Base-by-base conservation (phyloP, 2,888 invertebrate genomes). In the Erebia ligea region DNA sequence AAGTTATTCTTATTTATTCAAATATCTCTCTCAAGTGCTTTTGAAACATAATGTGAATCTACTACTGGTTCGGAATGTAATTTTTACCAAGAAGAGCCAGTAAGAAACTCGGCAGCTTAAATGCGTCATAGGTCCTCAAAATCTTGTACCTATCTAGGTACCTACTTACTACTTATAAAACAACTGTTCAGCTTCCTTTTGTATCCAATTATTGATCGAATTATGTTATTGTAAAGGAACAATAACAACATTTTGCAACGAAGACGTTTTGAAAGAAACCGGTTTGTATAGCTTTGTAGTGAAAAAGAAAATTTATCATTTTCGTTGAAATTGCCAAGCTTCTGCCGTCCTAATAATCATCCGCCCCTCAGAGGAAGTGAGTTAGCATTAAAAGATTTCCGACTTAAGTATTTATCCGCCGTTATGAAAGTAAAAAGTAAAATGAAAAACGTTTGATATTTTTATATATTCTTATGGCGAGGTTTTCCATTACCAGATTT, bases 391-490 rank as follows among this genome's bases (percentile, higher is more conserved):
- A 67, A 67, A 68, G 68, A 68, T 68, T 70, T 68, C 66, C 45
- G 66, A 62, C 62, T 71, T 67, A 58, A 70, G 56, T 71, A 15
- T 73, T 73, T 70, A 63, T 66, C 68, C 66, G 62, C 68, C 57
- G 70, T 62, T 67, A 61, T 54, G 63, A 62, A 58, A 66, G 57
- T 66, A 57, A 21, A 42, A 70, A 42, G 57, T 57, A 57, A 42
- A 70, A 52, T 15, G 65, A 25, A 57, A 73, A 73, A 68, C 34
- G 50, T 70, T 67, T 71, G 70, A 73, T 66, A 71, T 63, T 71
- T 71, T 73, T 73, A 73, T 71, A 73, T 71, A 71, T 50, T 25
- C 71, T 73, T 57, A 45, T 56, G 21, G 56, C 34, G 58, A 68
- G 48, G 59, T 61, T 68, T 63, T 58, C 63, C 70, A 70, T 73